A percentile compares a stretch with the other conserved stretches of the same genome.
Evolutionary conservation across 2,888 invertebrate species (phyloP).

Genomic region (Drosophila cracens): DNA sequence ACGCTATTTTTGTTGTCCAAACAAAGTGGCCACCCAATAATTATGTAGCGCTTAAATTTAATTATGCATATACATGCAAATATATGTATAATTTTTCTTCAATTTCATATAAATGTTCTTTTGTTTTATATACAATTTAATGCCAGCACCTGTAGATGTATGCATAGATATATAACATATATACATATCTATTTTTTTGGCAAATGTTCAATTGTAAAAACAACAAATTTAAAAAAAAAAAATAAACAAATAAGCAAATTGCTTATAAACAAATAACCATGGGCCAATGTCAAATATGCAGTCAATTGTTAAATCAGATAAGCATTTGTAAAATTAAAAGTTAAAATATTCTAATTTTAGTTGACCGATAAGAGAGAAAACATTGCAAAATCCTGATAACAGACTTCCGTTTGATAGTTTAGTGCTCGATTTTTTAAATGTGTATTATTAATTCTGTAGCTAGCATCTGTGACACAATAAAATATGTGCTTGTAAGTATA

Average conservation of each 20-base stretch:
- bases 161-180: constrained; percentile 9
- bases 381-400: constrained; percentile 7
- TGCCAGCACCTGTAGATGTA: constrained; percentile 3
- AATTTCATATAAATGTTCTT: constrained; percentile 20
- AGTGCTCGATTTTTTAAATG: neutral
- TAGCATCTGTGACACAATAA: neutral
- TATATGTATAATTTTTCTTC: neutral
- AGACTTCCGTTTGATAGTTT: neutral
- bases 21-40: constrained; percentile 35
- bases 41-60: constrained; percentile 2
- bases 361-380: constrained; percentile 21
- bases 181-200: constrained; percentile 49
- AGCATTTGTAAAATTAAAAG: constrained; percentile 5
- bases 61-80: constrained; percentile 2
- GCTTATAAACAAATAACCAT: constrained; percentile 43
- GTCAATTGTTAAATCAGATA: constrained; percentile 14
- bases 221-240: constrained; percentile 33
- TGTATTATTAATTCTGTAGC: neutral
- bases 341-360: constrained; percentile 15
- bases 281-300: constrained; percentile 66
- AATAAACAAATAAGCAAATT: constrained; percentile 32
- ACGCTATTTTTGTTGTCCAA: constrained; percentile 25
- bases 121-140: constrained; percentile 35
- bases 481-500: neutral
- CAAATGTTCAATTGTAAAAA: constrained; percentile 61